Percentiles rank a stretch among this genome's conserved stretches.
Conservation (phyloP, 2,888 invertebrate species). For the Eilema sororculum region DNA sequence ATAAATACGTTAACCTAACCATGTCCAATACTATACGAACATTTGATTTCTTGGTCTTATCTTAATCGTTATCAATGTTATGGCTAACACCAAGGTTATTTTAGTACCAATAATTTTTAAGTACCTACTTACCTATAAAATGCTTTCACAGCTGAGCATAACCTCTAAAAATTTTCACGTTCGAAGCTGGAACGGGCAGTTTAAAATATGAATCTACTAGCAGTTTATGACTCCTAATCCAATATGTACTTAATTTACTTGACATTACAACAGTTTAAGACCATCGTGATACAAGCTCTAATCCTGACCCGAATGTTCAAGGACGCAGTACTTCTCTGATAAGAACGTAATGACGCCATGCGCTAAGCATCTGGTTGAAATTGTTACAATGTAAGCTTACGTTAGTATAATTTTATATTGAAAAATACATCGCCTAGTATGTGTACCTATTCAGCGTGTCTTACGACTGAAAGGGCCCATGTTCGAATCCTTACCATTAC, state of each 20-base stretch:
- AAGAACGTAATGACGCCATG: conserved; percentile 42
- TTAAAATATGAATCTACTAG: neutral
- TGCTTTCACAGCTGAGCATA: no score
- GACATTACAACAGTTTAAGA: conserved; percentile 38
- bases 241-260: conserved; percentile 19
- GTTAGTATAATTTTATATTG: neutral
- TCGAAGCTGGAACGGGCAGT: neutral
- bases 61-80: neutral
- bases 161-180: neutral
- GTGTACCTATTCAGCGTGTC: no score
- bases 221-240: conserved; percentile 13
- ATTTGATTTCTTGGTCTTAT: neutral
- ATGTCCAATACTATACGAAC: neutral
- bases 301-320: conserved; percentile 46
- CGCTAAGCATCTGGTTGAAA: conserved; percentile 9
- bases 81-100: neutral
- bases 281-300: conserved; percentile 36
- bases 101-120: neutral
- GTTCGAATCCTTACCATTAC: no score
- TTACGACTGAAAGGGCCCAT: no score
- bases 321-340: conserved; percentile 41
- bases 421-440: neutral
- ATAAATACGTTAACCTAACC: neutral
- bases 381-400: neutral
- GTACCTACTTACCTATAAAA: no score